Base-by-base conservation (phyloP, 1,140 invertebrate species). In the Drosophila kanapiae region DNA sequence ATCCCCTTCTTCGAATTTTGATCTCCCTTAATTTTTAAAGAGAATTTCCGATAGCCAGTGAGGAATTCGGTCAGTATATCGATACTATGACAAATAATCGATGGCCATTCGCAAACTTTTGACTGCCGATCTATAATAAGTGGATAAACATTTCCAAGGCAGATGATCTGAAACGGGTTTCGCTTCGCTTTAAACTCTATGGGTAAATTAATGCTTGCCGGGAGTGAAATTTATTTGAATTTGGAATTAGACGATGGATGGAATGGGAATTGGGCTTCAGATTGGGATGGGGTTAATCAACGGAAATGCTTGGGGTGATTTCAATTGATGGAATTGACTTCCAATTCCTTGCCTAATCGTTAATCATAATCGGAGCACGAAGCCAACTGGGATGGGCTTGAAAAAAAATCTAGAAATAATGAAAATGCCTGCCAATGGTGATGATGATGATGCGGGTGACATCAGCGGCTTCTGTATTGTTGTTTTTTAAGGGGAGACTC, bases 381-480 rank as follows among this genome's bases (percentile, higher is more conserved):
- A 23, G 23, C 23, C 23, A 23, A 23, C 23, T 23, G 23, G 47
- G 14, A 48, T 42, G 60, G 64, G 42, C 33, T 68, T 45, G 37
- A 29, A 38, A 49, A 45, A 61, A 65, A 35, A 47, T 18, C n/a
- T 11, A n/a, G 14, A 63, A 67, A 47, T 47, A 42, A 68, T 68
- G 14, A n/a, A 68, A 38, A 38, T 37, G 53, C 35, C 53, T 27
- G 35, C 51, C 51, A 29, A n/a, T 16, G 27, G 43, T 57, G 47
- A n/a, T 9, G 33, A 37, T 16, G 48, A 61, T 35, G 18, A 76
- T 65, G 51, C 60, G 51, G 74, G 72, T 76, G 74, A 76, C 74
- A 75, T 75, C 70, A 75, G 71, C 56, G 51, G 53, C 71, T 67
- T 45, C 72, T 58, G 62, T 45, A 18, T n/a, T 53, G 37, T 37